These are phyloP conservation scores for Oreochromis grahami DNA, from an alignment of 2,797 vertebrate genomes.

Conservation along the genomic window DNA sequence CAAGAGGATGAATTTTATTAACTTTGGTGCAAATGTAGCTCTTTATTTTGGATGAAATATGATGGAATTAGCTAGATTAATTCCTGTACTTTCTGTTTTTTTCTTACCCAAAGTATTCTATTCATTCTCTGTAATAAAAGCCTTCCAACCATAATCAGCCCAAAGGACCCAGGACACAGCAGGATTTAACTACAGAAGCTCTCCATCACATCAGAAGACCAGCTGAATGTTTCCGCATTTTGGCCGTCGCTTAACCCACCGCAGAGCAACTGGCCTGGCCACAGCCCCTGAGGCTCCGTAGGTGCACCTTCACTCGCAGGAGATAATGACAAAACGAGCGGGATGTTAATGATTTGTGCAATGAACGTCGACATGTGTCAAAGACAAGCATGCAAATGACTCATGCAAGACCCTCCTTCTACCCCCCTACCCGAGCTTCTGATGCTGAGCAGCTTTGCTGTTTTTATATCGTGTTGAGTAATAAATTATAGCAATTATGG, in stretches of 20 bases:
- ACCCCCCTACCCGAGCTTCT: not conserved
- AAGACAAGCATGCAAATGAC: not conserved
- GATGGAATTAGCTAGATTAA: not conserved
- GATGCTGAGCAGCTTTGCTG: not conserved
- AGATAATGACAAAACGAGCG: slow-evolving; percentile 30
- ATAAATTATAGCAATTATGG: not conserved
- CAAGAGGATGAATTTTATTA: not conserved
- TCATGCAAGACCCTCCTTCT: not conserved
- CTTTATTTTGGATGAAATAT: not conserved
- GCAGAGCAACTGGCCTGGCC: not conserved
- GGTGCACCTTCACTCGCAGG: not conserved
- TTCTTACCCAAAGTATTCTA: not conserved
- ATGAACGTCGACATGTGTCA: slow-evolving; percentile 18
- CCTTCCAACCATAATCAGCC: not conserved
- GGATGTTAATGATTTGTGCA: slow-evolving; percentile 34
- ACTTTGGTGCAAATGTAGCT: not conserved
- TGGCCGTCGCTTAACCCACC: not conserved
- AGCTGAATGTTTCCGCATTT: slow-evolving; percentile 29
- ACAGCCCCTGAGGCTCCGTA: not conserved
- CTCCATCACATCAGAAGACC: slow-evolving; percentile 3
- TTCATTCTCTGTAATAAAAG: not conserved
- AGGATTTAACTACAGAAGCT: not conserved
- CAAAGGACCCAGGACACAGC: not conserved
- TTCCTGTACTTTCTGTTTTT: not conserved
- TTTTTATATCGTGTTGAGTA: not conserved